Evolutionary conservation across 2,888 invertebrate genomes (phyloP), one percentile per base, ranked within the genome.

Genomic region (Patella ulyssiponensis): DNA sequence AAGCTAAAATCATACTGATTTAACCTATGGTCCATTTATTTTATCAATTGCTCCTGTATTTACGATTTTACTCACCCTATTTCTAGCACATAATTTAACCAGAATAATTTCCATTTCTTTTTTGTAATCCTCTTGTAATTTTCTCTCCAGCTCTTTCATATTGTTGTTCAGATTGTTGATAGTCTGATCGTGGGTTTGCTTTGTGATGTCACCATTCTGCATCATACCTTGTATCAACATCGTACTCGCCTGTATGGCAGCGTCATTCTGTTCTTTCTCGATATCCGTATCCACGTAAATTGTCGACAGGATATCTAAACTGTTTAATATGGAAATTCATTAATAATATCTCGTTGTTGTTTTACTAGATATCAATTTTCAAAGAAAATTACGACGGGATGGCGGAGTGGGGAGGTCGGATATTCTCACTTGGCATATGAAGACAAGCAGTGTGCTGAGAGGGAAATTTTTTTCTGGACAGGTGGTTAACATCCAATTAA

Each of bases 211-310:
- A 9, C 85, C 85, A 81, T 91, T 91, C 70, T 83, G 80, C 15
- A 83, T 78, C 56, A 91, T 82, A 73, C 88, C 86, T 77, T 83
- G 76, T 15, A 90, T 78, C 15, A 90, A 85, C 23, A 86, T 79
- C 11, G 81, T 77, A 0, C 87, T 88, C 33, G 87, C 86, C 27
- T 83, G 81, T 33, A 87, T 80, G 51, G 88, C 83, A 2, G 88
- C 87, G 54, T 87, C 84, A 76, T 87, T 88, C 71, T 90, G 85
- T 80, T 91, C 89, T 20, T 83, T 79, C 82, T 91, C 91, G 14
- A 91, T 81, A 23, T 86, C 85, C n/a, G 86, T 88, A 77, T 91
- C 91, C 2, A 88, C 84, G 51, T 85, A 79, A 44, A 87, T 86
- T 9, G 91, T 88, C 51, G 85, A 83, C 53, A 86, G 77, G 64